Conservation (phyloP, 2,888 invertebrate genomes). For the Amiota communis region DNA sequence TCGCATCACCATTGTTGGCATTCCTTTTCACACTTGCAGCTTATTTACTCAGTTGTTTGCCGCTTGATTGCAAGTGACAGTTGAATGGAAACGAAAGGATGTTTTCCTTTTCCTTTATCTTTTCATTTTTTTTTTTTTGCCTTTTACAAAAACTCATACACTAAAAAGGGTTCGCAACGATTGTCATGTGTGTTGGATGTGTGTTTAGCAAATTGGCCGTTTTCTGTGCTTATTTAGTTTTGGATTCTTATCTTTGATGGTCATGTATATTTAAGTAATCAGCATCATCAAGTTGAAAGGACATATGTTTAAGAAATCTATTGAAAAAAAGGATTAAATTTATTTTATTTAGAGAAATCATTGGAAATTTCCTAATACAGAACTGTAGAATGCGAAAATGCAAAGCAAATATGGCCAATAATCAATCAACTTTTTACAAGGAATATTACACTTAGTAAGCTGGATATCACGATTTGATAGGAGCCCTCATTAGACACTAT, state of each 20-base stretch:
- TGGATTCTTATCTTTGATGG: not conserved
- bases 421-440: too few species aligned
- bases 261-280: too few species aligned
- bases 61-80: slow-evolving; percentile 68
- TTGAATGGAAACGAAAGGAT: slow-evolving; percentile 29
- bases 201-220: slow-evolving; percentile 24
- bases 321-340: too few species aligned
- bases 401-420: too few species aligned
- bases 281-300: too few species aligned
- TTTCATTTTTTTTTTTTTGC: not conserved
- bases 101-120: not conserved
- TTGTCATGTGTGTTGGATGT: not conserved
- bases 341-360: too few species aligned
- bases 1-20: not conserved
- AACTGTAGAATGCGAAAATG: too few species aligned
- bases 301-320: too few species aligned
- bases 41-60: slow-evolving; percentile 52
- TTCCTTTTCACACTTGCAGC: not conserved
- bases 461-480: too few species aligned
- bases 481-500: too few species aligned
- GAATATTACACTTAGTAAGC: too few species aligned
- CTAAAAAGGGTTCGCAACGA: not conserved
- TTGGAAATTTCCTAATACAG: too few species aligned
- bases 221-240: slow-evolving; percentile 8
- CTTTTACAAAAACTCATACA: not conserved